Base-by-base conservation (phyloP, 2,797 vertebrate genomes). In the Muraenolepis orangiensis region DNA sequence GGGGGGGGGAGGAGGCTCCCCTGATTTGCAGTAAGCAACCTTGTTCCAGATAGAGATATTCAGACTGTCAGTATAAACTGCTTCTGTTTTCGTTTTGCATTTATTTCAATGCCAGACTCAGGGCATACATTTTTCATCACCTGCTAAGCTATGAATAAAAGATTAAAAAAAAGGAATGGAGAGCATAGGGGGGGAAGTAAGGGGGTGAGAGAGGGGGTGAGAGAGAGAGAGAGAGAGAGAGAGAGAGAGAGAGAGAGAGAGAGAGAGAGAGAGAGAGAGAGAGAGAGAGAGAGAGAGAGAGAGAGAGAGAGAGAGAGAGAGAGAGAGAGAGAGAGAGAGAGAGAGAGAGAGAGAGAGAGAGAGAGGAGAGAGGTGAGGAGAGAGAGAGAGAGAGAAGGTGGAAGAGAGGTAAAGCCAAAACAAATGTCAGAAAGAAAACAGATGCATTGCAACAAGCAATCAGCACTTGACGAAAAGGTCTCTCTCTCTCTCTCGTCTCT, bases 71-170 rank as follows among this genome's bases (percentile, higher is more conserved):
- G 96, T 97, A 98, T 98, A 98, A 98, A 98, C 96, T 97, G 96
- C 96, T 95, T 97, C 96, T 98, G 96, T 98, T 99, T 99, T 98
- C 96, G 96, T 99, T 98, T 98, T 97, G 97, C 97, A 98, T 99
- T 99, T 98, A 98, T 98, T 99, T 98, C 97, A 98, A 97, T 98
- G 97, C 96, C 96, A 98, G 96, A 98, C 96, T 97, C 96, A 94
- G 96, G 95, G 95, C 96, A 99, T 99, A 98, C 92, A 99, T 98
- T 98, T 99, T 99, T 98, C 96, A 99, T 98, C 96, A 98, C 97
- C 96, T 98, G 96, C 97, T 97, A 98, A 96, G 96, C 96, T 95
- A 99, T 99, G 97, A 98, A 99, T 99, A 98, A 99, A 99, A 99
- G 96, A 98, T 99, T 97, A 98, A 98, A 98, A 91, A 72, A 94